These are phyloP conservation scores for Microdon myrmicae DNA, from an alignment of 2,888 invertebrate genomes.

Conservation along the genomic window DNA sequence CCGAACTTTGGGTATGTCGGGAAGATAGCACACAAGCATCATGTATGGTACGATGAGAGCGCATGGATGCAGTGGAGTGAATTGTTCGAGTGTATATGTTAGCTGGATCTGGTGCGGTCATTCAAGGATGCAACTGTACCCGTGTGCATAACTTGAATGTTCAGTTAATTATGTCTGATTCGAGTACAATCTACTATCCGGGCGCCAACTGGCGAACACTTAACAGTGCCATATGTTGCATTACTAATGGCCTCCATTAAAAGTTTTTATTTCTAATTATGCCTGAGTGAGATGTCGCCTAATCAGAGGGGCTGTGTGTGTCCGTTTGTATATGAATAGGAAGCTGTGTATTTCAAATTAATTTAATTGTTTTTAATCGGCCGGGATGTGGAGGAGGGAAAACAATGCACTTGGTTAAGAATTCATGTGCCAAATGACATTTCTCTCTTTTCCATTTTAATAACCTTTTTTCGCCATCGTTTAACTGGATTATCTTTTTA, in stretches of 20 bases:
- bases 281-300: slow-evolving; percentile 26
- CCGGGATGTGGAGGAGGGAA: slow-evolving; percentile 40
- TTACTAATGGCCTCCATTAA: slow-evolving; percentile 48
- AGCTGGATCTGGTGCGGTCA: slow-evolving; percentile 24
- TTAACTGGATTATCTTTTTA: no score
- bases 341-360: slow-evolving; percentile 37
- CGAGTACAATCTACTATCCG: slow-evolving; percentile 15
- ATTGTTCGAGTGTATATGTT: background rate
- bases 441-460: no score
- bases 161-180: slow-evolving; percentile 29
- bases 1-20: slow-evolving; percentile 3
- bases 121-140: slow-evolving; percentile 9
- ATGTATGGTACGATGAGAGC: background rate
- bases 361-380: slow-evolving; percentile 45
- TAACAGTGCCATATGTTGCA: slow-evolving; percentile 17
- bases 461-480: no score
- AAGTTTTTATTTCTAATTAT: slow-evolving; percentile 47
- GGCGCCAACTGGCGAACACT: background rate
- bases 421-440: slow-evolving; percentile 29
- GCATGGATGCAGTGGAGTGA: background rate
- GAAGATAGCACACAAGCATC: background rate
- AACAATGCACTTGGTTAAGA: slow-evolving; percentile 46
- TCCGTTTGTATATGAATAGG: slow-evolving; percentile 5
- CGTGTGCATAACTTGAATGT: slow-evolving; percentile 15
- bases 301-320: slow-evolving; percentile 25